These are phyloP conservation scores for Macaria liturata DNA, from an alignment of 2,888 invertebrate species.

Conservation along the genomic window DNA sequence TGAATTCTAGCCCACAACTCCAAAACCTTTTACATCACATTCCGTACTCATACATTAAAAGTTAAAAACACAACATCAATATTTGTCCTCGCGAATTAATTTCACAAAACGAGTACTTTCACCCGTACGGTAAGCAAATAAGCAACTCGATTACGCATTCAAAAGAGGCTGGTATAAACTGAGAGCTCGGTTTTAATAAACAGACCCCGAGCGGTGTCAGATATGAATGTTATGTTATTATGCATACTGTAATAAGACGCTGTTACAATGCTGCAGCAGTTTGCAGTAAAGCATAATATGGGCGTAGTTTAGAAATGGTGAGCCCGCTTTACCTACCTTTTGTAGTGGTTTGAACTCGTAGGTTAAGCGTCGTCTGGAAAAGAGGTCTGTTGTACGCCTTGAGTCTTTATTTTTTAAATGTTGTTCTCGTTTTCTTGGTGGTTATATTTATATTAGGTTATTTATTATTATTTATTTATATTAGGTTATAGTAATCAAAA, in stretches of 20 bases:
- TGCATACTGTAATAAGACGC: constrained; percentile 62
- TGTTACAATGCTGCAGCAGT: constrained; percentile 48
- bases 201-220: constrained; percentile 55
- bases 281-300: constrained; percentile 63
- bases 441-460: too few relatives aligned
- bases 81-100: constrained; percentile 37
- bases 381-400: constrained; percentile 52
- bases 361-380: constrained; percentile 67
- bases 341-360: constrained; percentile 71
- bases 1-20: too few relatives aligned
- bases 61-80: constrained; percentile 40
- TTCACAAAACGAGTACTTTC: constrained; percentile 41
- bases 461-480: too few relatives aligned
- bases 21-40: too few relatives aligned
- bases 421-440: constrained; percentile 54
- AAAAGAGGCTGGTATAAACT: constrained; percentile 45
- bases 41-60: constrained; percentile 11
- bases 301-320: constrained; percentile 64
- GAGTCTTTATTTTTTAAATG: constrained; percentile 60
- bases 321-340: constrained; percentile 73
- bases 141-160: constrained; percentile 59
- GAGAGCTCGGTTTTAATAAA: constrained; percentile 61
- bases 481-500: too few relatives aligned
- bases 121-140: constrained; percentile 51
- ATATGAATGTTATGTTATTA: constrained; percentile 67